Percentiles rank a stretch among this genome's conserved stretches.
phyloP scores from a whole-genome alignment of 2,113 vertebrate genomes.

The Arizona elegans region DNA sequence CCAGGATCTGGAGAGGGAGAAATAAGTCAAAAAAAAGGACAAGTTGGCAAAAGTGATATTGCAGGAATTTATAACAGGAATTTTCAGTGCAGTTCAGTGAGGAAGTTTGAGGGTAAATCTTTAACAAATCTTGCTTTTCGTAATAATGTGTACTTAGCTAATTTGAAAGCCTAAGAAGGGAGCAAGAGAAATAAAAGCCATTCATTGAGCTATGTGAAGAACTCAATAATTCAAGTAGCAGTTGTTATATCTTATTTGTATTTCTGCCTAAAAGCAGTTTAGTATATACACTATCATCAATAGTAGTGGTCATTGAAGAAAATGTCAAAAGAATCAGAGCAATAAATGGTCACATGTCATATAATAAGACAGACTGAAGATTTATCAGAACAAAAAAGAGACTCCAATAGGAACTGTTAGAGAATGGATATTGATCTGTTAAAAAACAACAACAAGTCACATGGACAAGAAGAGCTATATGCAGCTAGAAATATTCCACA shows the following conservation, averaged over 20 bases:
- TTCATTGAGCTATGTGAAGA: neutral
- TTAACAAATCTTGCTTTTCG: neutral
- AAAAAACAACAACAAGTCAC: neutral
- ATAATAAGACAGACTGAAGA: neutral
- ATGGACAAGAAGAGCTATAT: neutral
- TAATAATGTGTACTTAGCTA: neutral
- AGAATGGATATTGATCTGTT: neutral
- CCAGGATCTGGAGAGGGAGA: neutral
- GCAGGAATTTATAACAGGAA: neutral
- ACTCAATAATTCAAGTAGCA: neutral
- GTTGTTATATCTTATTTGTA: neutral
- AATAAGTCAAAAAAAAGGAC: neutral
- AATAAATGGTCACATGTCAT: neutral
- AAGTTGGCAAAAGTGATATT: neutral
- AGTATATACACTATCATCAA: neutral
- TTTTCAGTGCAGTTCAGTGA: neutral
- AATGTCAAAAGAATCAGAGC: neutral
- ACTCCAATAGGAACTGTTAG: neutral
- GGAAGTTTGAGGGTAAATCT: neutral
- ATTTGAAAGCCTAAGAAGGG: neutral
- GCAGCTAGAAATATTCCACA: neutral
- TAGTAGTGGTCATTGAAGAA: neutral
- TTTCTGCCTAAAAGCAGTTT: neutral
- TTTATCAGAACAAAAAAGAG: neutral
- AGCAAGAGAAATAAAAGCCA: neutral